Evolutionary conservation across 2,113 vertebrate genomes (phyloP).

Genomic region (Alexandromys fortis): DNA sequence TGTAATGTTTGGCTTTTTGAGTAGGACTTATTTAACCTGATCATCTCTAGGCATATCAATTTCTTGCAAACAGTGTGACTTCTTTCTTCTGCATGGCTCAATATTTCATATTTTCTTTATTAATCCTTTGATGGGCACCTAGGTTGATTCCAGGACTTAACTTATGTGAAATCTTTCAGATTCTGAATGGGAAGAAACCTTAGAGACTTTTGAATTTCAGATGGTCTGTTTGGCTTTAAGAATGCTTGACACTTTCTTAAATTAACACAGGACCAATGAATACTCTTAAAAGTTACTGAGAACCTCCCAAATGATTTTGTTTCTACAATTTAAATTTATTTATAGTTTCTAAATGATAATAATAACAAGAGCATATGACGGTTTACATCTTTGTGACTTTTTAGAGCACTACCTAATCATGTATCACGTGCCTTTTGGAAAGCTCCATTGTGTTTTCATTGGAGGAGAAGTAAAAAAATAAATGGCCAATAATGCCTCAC

Average conservation of each 20-base stretch:
- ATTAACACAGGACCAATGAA: not conserved
- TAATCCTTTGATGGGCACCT: not conserved
- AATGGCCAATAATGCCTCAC: not conserved
- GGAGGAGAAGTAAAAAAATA: not conserved
- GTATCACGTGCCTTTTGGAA: conserved; percentile 26
- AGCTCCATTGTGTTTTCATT: not conserved
- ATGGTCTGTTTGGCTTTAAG: not conserved
- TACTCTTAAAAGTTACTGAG: conserved; percentile 29
- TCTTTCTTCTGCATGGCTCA: not conserved
- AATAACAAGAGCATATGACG: not conserved
- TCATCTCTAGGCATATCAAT: not conserved
- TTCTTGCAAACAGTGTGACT: not conserved
- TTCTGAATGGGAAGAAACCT: conserved; percentile 35
- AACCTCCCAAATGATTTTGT: not conserved
- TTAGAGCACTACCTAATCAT: not conserved
- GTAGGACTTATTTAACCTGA: not conserved
- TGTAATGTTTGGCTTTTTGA: not conserved
- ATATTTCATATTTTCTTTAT: not conserved
- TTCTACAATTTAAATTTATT: conserved; percentile 24
- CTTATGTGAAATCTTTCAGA: conserved; percentile 38
- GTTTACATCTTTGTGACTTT: not conserved
- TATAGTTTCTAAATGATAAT: conserved; percentile 36
- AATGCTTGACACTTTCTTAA: not conserved
- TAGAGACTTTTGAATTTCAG: not conserved
- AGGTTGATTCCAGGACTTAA: not conserved